Conservation (phyloP, 2,797 vertebrate genomes). For the Poliocrania exsul region DNA sequence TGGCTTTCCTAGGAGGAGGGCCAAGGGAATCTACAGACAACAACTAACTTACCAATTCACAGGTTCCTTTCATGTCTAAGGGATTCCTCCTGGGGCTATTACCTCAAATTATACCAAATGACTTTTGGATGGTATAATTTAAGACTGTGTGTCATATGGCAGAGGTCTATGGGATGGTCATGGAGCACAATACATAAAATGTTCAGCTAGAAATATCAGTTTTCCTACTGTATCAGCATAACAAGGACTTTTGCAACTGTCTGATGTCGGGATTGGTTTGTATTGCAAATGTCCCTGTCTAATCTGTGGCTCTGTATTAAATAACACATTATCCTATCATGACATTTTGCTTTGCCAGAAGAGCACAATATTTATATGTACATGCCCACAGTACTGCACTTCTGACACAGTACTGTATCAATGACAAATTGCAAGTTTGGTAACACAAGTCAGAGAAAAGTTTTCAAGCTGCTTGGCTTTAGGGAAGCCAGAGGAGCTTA, state of each 20-base stretch:
- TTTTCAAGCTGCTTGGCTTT: not conserved
- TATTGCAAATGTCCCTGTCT: conserved; percentile 1
- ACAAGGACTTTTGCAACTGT: not conserved
- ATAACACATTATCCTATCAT: not conserved
- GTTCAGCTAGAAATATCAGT: not conserved
- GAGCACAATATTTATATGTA: not conserved
- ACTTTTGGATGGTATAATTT: not conserved
- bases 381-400: not conserved
- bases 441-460: not conserved
- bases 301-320: conserved; percentile 7
- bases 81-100: not conserved
- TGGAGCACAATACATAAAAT: not conserved
- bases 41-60: not conserved
- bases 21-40: not conserved
- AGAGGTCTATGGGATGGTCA: not conserved
- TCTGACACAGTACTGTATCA: not conserved
- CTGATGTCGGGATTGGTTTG: not conserved
- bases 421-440: not conserved
- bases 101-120: not conserved
- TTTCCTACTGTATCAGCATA: not conserved
- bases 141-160: not conserved
- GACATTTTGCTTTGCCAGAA: not conserved
- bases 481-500: not conserved
- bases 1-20: not conserved
- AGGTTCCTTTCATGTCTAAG: not conserved